phyloP scores from a whole-genome alignment of 2,797 vertebrate genomes.

The Cirrhinus mrigala region DNA sequence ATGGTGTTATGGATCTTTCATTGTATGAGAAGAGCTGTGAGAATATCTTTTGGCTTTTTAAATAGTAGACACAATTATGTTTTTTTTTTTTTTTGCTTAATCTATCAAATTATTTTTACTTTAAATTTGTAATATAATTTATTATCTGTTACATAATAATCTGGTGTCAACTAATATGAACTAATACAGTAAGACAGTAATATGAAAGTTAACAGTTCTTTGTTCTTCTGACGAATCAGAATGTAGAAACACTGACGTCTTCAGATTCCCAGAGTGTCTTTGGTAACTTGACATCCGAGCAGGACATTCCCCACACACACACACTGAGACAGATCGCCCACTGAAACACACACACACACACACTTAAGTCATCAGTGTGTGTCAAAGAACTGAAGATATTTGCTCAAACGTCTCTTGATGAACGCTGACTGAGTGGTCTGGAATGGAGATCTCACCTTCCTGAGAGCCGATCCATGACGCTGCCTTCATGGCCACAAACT shows the following conservation, averaged over 20 bases:
- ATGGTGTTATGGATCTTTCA: too few species aligned
- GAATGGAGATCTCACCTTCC: slow-evolving; percentile 70
- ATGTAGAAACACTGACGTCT: background rate
- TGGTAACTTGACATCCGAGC: background rate
- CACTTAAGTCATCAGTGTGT: background rate
- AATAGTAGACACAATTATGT: too few species aligned
- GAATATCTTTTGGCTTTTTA: too few species aligned
- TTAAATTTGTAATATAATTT: too few species aligned
- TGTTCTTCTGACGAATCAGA: background rate
- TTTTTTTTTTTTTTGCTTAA: too few species aligned
- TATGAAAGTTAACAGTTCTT: background rate
- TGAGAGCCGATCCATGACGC: slow-evolving; percentile 73
- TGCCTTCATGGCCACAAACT: slow-evolving; percentile 81
- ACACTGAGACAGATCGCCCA: background rate
- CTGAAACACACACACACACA: slow-evolving; percentile 1
- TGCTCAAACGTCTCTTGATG: too few species aligned
- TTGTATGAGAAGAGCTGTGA: too few species aligned
- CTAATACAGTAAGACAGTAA: too few species aligned
- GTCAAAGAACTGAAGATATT: background rate
- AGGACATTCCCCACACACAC: slow-evolving; percentile 24
- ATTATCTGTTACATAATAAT: too few species aligned
- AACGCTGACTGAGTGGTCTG: background rate
- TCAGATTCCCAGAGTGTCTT: slow-evolving; percentile 7
- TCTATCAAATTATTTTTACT: too few species aligned
- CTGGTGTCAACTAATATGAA: too few species aligned